Base-by-base conservation (phyloP, 2,113 vertebrate genomes). In the Brachionichthys hirsutus region DNA sequence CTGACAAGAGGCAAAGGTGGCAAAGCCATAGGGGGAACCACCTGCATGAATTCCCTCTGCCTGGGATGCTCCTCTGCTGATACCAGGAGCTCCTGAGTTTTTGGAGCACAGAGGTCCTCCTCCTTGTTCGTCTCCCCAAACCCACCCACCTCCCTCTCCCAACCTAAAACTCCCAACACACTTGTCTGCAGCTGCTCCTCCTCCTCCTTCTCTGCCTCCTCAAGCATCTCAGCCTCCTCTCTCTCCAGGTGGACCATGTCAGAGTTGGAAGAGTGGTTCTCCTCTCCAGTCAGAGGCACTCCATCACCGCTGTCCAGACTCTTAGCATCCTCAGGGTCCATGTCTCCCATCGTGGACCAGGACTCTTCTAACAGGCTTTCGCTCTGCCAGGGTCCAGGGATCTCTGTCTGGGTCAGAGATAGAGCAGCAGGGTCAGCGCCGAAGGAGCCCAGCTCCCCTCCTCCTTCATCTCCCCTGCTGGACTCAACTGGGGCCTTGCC, bases 191-290 rank as follows among this genome's bases (percentile, higher is more conserved):
- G 3, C 38, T 88, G 72, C 41, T 90, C 62, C 0, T 52, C 53
- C 9, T 55, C 53, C n/a, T 89, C 86, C 2, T 88, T 63, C 42
- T 61, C 75, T 0, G 48, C 84, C n/a, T 84, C 80, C 62, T 83
- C 84, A 0, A 85, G 72, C 70, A 88, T 73, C 74, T 88, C 90
- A 0, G 51, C 88, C 80, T 97, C 95, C 6, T 95, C 95, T 35
- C 88, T 93, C 82, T 95, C 94, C 83, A 96, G 92, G 0, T 95
- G 94, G 44, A 98, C 94, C 3, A 96, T 95, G 86, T 98, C 96
- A 0, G 94, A 97, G 79, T 94, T 94, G 34, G 92, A 95, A 14
- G 93, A 97, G 84, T 95, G 93, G 85, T 94, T 97, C 75, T 94
- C 95, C 81, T 96, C 95, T 0, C 73, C 79, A 2, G 79, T 90